Evolutionary conservation across 1,140 invertebrate genomes (phyloP).

Genomic region (Mycetomoellerius zeteki): DNA sequence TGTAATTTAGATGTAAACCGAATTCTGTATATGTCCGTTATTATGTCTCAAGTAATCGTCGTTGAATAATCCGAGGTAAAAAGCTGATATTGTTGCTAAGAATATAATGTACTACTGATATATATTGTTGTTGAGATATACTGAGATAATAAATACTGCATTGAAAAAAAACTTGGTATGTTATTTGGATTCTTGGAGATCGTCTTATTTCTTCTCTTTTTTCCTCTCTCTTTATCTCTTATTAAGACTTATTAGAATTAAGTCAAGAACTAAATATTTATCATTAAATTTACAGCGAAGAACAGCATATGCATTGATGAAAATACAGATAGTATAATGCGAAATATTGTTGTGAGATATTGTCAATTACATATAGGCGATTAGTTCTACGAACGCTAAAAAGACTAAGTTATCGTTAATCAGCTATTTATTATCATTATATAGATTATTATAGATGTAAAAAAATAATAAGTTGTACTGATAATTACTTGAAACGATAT

Average conservation of each 20-base stretch:
- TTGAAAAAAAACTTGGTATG: slow-evolving; percentile 39
- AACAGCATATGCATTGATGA: neutral
- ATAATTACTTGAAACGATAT: neutral
- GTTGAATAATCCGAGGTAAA: slow-evolving; percentile 71
- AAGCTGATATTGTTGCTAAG: slow-evolving; percentile 76
- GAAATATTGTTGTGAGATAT: neutral
- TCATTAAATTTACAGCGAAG: neutral
- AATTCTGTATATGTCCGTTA: slow-evolving; percentile 48
- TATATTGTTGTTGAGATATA: slow-evolving; percentile 78
- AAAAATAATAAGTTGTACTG: neutral
- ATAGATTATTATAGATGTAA: neutral
- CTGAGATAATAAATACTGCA: slow-evolving; percentile 75
- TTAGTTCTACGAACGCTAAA: neutral
- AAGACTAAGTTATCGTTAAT: slow-evolving; percentile 1
- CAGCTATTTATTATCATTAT: slow-evolving; percentile 4
- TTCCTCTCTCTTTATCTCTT: neutral
- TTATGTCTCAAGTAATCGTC: slow-evolving; percentile 41
- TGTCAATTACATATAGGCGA: neutral
- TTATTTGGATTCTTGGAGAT: neutral
- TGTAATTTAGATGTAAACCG: slow-evolving; percentile 49
- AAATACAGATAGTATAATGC: neutral
- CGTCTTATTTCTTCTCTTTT: neutral
- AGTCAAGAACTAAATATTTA: neutral
- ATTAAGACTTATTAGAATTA: neutral
- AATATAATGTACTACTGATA: slow-evolving; percentile 66